A percentile compares a stretch with the other conserved stretches of the same genome.
Conservation (phyloP, 37 sponge, comb jelly and placozoan species). For the Lycopodina hypogea region DNA sequence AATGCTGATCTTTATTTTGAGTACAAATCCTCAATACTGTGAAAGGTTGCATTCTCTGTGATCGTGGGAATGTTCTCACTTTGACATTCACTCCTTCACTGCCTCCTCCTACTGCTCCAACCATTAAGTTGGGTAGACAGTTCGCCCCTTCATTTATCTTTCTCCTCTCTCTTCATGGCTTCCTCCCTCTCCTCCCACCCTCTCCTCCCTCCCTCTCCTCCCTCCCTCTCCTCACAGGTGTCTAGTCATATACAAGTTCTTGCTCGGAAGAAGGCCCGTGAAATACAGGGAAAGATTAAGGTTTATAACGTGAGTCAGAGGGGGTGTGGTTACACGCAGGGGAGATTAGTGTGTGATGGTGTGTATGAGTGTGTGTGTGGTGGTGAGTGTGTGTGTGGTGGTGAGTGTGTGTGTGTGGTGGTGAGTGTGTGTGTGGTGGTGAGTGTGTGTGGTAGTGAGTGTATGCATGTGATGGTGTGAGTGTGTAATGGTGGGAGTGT, state of each 20-base stretch:
- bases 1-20: too few relatives aligned
- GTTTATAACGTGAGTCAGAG: slow-evolving; percentile 30
- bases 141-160: too few relatives aligned
- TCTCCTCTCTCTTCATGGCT: too few relatives aligned
- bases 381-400: background rate
- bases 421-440: background rate
- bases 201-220: background rate
- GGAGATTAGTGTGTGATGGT: too few relatives aligned
- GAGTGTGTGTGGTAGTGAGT: background rate
- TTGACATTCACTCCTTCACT: too few relatives aligned
- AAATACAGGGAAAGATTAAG: slow-evolving; percentile 93
- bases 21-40: too few relatives aligned
- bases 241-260: slow-evolving; percentile 99
- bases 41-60: too few relatives aligned
- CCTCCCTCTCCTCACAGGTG: slow-evolving; percentile 55
- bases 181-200: slow-evolving; percentile 1
- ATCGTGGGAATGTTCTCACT: too few relatives aligned
- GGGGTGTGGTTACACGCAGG: background rate
- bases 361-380: background rate
- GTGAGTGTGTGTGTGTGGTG: background rate
- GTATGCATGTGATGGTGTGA: background rate
- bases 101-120: too few relatives aligned
- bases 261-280: slow-evolving; percentile 92
- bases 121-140: too few relatives aligned
- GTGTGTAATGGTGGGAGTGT: background rate